Conservation (phyloP, 2,113 vertebrate genomes). For the Paralichthys olivaceus region DNA sequence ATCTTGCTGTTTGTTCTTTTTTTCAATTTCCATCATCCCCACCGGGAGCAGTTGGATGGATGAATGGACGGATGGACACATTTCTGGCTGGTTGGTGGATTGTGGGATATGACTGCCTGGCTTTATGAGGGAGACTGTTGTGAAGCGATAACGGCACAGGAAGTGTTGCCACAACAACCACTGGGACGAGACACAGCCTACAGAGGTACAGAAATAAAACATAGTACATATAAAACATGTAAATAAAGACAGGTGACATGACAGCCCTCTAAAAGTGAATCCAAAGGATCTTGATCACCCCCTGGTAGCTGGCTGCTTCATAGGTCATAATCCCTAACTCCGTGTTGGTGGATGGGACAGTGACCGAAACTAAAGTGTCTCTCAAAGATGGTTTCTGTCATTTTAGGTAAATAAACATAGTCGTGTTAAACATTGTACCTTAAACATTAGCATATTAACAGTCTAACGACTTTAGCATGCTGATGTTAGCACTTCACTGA, state of each 20-base stretch:
- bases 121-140: constrained; percentile 33
- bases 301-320: too few relatives aligned
- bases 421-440: too few relatives aligned
- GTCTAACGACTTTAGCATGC: too few relatives aligned
- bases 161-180: constrained; percentile 60
- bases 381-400: background rate
- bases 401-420: too few relatives aligned
- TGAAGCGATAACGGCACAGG: constrained; percentile 51
- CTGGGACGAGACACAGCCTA: constrained; percentile 48
- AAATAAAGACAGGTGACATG: background rate
- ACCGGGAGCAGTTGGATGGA: too few relatives aligned
- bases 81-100: constrained; percentile 6
- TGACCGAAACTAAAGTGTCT: too few relatives aligned
- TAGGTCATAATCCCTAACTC: too few relatives aligned
- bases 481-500: too few relatives aligned
- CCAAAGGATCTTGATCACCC: too few relatives aligned
- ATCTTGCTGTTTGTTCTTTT: constrained; percentile 14
- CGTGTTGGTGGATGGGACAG: too few relatives aligned
- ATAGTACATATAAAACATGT: background rate
- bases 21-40: constrained; percentile 4
- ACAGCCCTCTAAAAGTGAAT: too few relatives aligned
- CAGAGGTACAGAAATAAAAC: constrained; percentile 33
- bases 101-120: constrained; percentile 10
- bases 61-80: background rate
- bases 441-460: too few relatives aligned